Base-by-base conservation (phyloP, 1,140 invertebrate species). In the Calycopis cecrops region DNA sequence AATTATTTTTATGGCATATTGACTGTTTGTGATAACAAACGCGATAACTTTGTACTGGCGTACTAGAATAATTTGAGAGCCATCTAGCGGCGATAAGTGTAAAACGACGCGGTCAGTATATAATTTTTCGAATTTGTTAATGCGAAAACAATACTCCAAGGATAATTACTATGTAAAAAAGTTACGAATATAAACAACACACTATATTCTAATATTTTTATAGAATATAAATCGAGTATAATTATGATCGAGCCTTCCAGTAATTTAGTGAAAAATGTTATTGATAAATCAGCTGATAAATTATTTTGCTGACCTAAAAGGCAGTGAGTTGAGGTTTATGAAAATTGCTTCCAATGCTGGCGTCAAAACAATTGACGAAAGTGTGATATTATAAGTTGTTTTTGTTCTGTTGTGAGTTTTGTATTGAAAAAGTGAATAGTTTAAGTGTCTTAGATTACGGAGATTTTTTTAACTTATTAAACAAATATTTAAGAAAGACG, bases 191-290 rank as follows among this genome's bases (percentile, higher is more conserved):
- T 28, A 79, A 78, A 74, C 67, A 69, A 79, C 72, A 76, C 75
- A 76, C 70, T 77, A 74, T 86, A 86, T 86, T 86, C 79, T 86
- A 86, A 84, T 86, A 86, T 84, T 86, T 86, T 86, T 86, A 86
- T 86, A 86, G 83, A 82, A 81, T 84, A 82, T 76, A 77, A 82
- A 76, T 65, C 68, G 71, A 76, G 70, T 79, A 82, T 77, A 28
- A 71, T 79, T 77, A 80, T 83, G 77, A 84, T 82, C 77, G 73
- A 84, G 83, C 83, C 83, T 86, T 86, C 80, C 83, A 86, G 74
- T 86, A 86, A 85, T 83, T 79, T 86, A 86, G 80, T 80, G 68
- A 80, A 81, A 67, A 73, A 66, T 69, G 60, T 72, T 71, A 71
- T 65, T 70, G 56, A 71, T 63, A 69, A 64, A 70, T 64, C 77